These are phyloP conservation scores for Caenorhabditis sp. DNA, from an alignment of 2,888 invertebrate species.

Conservation along the genomic window DNA sequence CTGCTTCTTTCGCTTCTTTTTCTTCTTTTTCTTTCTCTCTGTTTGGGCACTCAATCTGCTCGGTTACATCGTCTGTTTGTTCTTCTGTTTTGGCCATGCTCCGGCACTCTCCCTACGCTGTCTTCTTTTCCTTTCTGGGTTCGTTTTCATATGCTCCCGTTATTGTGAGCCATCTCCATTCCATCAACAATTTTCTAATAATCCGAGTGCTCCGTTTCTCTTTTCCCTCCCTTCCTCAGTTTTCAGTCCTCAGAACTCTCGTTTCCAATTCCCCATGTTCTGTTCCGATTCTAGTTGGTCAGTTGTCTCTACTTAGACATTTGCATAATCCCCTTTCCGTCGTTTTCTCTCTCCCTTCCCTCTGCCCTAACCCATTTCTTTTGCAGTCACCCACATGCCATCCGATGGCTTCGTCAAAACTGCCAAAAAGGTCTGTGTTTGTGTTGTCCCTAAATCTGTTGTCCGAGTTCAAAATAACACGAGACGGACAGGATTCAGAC, in stretches of 20 bases:
- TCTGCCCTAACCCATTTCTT: background rate
- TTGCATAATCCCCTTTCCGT: background rate
- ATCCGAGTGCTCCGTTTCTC: background rate
- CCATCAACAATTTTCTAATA: constrained; percentile 21
- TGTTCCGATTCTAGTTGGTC: background rate
- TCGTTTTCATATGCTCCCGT: constrained; percentile 1
- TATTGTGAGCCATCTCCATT: background rate
- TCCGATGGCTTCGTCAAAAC: constrained; percentile 39
- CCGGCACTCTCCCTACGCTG: background rate
- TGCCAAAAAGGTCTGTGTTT: constrained; percentile 24
- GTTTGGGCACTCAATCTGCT: constrained; percentile 35
- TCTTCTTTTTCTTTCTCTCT: constrained; percentile 4
- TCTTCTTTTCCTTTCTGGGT: background rate
- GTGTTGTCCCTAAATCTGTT: background rate
- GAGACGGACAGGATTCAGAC: background rate
- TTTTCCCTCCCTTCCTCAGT: background rate
- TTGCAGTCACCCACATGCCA: constrained; percentile 22
- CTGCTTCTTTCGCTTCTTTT: constrained; percentile 2
- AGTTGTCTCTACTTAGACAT: background rate
- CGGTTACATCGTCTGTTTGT: constrained; percentile 45
- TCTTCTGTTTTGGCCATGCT: constrained; percentile 25
- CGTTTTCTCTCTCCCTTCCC: background rate
- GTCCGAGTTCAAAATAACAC: background rate
- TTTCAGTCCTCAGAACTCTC: background rate
- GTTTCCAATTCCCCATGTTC: background rate